Conservation (phyloP, 2,797 vertebrate genomes). For the Lindbergichthys nudifrons region DNA sequence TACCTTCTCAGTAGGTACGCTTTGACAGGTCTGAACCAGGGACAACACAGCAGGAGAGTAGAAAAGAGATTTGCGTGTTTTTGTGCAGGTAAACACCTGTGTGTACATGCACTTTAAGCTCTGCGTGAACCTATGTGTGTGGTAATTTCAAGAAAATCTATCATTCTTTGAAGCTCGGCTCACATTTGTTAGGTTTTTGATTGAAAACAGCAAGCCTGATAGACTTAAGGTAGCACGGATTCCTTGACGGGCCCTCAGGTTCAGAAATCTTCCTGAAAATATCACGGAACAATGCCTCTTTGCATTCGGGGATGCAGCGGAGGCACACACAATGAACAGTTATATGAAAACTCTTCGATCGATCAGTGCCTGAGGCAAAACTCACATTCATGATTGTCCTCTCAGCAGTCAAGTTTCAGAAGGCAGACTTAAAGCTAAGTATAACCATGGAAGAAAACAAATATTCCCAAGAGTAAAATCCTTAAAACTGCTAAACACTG, state of each 20-base stretch:
- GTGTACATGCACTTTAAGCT: slow-evolving; percentile 40
- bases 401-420: slow-evolving; percentile 74
- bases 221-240: slow-evolving; percentile 38
- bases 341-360: slow-evolving; percentile 80
- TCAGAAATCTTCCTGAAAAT: slow-evolving; percentile 72
- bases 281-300: slow-evolving; percentile 74
- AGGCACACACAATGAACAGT: slow-evolving; percentile 74
- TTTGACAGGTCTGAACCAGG: slow-evolving; percentile 66
- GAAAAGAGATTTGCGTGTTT: slow-evolving; percentile 3
- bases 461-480: slow-evolving; percentile 61
- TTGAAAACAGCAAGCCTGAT: slow-evolving; percentile 72
- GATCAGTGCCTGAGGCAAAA: slow-evolving; percentile 81
- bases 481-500: slow-evolving; percentile 45
- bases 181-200: slow-evolving; percentile 62
- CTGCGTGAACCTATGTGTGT: slow-evolving; percentile 35
- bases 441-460: slow-evolving; percentile 72
- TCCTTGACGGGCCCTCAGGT: slow-evolving; percentile 55
- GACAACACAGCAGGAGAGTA: slow-evolving; percentile 61
- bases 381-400: slow-evolving; percentile 79
- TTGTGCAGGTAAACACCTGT: slow-evolving; percentile 43
- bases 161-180: slow-evolving; percentile 44
- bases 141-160: slow-evolving; percentile 40
- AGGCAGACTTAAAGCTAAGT: slow-evolving; percentile 66
- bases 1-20: slow-evolving; percentile 61
- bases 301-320: slow-evolving; percentile 69